These are phyloP conservation scores for Sarcophaga subvicina DNA, from an alignment of 2,888 invertebrate genomes.

Conservation along the genomic window DNA sequence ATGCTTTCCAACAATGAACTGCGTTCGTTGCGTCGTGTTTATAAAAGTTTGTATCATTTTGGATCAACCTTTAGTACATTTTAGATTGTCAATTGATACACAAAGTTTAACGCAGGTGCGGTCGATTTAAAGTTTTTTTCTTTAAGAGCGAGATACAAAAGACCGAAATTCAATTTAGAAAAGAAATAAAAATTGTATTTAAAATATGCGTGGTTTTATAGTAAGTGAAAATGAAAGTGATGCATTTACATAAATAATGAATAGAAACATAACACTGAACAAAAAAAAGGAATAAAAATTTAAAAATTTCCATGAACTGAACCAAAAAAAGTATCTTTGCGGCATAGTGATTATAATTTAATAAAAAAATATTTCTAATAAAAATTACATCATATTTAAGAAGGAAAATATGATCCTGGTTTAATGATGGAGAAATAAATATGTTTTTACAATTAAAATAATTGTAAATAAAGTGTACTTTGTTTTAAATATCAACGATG, in stretches of 20 bases:
- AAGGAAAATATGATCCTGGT: too few relatives aligned
- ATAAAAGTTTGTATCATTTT: slow-evolving; percentile 77
- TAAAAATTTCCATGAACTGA: too few relatives aligned
- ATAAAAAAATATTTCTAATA: too few relatives aligned
- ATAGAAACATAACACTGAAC: too few relatives aligned
- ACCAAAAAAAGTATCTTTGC: too few relatives aligned
- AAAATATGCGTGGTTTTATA: slow-evolving; percentile 77
- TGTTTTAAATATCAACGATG: too few relatives aligned
- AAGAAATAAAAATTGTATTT: slow-evolving; percentile 37
- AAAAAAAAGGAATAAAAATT: too few relatives aligned
- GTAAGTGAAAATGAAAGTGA: slow-evolving; percentile 73
- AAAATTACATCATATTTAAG: too few relatives aligned
- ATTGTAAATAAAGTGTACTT: too few relatives aligned
- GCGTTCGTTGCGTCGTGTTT: slow-evolving; percentile 69
- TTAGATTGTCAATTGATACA: slow-evolving; percentile 75
- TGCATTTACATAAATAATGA: neutral
- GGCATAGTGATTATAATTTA: too few relatives aligned
- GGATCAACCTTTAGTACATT: slow-evolving; percentile 80
- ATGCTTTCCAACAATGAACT: slow-evolving; percentile 44
- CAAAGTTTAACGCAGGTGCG: slow-evolving; percentile 70
- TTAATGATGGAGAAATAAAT: too few relatives aligned
- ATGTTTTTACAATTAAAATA: too few relatives aligned
- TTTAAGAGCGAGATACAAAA: neutral
- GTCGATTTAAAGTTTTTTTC: slow-evolving; percentile 13
- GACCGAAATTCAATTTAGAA: neutral